Evolutionary conservation across 2,888 invertebrate genomes (phyloP), one percentile per base, ranked within the genome.

Genomic region (Ommatoiulus sabulosus): DNA sequence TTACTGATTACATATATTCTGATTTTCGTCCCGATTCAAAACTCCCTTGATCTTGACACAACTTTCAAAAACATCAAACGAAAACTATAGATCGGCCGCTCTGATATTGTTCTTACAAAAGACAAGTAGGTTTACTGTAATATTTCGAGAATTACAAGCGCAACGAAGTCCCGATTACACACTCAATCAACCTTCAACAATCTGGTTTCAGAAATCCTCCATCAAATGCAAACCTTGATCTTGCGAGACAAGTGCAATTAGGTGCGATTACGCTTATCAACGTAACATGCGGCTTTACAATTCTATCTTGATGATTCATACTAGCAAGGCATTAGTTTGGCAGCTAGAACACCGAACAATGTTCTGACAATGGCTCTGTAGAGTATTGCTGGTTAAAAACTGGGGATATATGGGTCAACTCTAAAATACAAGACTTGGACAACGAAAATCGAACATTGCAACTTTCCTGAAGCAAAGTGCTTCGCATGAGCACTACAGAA

Each of bases 141-240:
- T 35, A 35, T 35, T 35, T 35, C 35, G 35, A 35, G 2, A 35
- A 35, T 35, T 35, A 3, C 52, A 52, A 52, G 52, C 52, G 10
- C 52, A 52, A 52, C 15, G 12, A 15, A 57, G n/a, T 57, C 57
- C 17, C n/a, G 57, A 57, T 57, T 57, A 57, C n/a, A 57, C 17
- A n/a, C 57, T 57, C 12, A 57, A n/a, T 57, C 57, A 57, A 12
- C 57, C 57, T 46, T 46, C 7, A 7, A 10, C 8, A 46, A 46
- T 46, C 46, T 15, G 52, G 15, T 4, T n/a, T 57, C n/a, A 17
- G 15, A 52, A 52, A 57, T 12, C 57, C n/a, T 57, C 57, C 57
- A 57, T 57, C 57, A 57, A n/a, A 17, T 57, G n/a, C 57, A 57
- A n/a, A 57, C 57, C 57, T 57, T 57, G 57, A 57, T 57, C 57